These are phyloP conservation scores for Danaus plexippus DNA, from an alignment of 1,140 invertebrate genomes.

Conservation along the genomic window DNA sequence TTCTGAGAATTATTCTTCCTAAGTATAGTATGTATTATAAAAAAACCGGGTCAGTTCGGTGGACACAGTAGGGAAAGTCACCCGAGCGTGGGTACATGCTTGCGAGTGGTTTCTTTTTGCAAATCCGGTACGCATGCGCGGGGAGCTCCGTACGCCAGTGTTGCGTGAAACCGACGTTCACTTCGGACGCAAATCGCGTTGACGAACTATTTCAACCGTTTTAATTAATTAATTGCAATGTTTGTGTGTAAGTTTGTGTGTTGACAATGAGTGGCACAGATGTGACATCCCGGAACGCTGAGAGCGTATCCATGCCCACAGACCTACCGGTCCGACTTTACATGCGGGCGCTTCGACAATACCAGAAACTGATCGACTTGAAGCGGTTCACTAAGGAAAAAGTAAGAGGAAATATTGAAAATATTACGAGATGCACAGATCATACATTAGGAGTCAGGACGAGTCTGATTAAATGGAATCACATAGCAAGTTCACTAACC, in stretches of 20 bases:
- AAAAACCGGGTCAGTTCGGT: slow-evolving; percentile 63
- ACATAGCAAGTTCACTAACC: slow-evolving; percentile 20
- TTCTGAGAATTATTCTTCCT: slow-evolving; percentile 1
- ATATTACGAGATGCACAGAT: slow-evolving; percentile 20
- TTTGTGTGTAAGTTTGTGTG: slow-evolving; percentile 33
- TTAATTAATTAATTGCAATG: slow-evolving; percentile 47
- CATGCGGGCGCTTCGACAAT: slow-evolving; percentile 74
- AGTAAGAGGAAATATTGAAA: slow-evolving; percentile 49
- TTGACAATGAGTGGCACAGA: slow-evolving; percentile 54
- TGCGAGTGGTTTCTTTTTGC: slow-evolving; percentile 59
- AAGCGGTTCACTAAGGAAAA: slow-evolving; percentile 62
- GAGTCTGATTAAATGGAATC: slow-evolving; percentile 19
- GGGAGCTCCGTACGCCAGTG: slow-evolving; percentile 52
- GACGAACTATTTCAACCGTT: slow-evolving; percentile 25
- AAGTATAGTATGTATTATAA: slow-evolving; percentile 30
- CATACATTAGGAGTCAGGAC: slow-evolving; percentile 20
- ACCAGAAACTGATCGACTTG: slow-evolving; percentile 72
- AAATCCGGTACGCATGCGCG: slow-evolving; percentile 58
- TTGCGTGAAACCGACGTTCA: slow-evolving; percentile 60
- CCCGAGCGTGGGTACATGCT: slow-evolving; percentile 40
- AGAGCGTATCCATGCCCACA: slow-evolving; percentile 64
- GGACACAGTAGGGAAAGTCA: slow-evolving; percentile 57
- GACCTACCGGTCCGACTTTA: slow-evolving; percentile 74
- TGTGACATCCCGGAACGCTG: slow-evolving; percentile 45
- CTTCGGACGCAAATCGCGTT: slow-evolving; percentile 62